Conservation (phyloP, 2,113 vertebrate species). For the Chunga burmeisteri region DNA sequence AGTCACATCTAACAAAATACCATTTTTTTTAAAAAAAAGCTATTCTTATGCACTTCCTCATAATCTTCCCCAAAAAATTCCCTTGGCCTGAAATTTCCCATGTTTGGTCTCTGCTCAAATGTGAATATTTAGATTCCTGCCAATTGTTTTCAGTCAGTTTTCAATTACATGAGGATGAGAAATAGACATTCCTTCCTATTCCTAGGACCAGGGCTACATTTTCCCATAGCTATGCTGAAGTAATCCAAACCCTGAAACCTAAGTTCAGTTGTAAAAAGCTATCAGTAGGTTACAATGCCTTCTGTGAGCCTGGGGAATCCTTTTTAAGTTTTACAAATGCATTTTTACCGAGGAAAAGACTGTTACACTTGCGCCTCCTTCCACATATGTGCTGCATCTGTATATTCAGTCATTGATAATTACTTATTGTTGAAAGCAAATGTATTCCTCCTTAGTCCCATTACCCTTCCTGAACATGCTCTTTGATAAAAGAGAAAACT, state of each 20-base stretch:
- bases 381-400: slow-evolving; percentile 29
- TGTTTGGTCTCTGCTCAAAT: slow-evolving; percentile 41
- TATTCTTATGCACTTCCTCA: background rate
- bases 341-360: background rate
- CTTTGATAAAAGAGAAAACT: slow-evolving; percentile 32
- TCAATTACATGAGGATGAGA: slow-evolving; percentile 49
- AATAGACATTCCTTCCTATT: slow-evolving; percentile 51
- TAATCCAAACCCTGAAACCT: background rate
- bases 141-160: slow-evolving; percentile 49
- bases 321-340: slow-evolving; percentile 25
- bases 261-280: slow-evolving; percentile 1
- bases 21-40: background rate
- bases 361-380: background rate
- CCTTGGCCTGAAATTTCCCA: slow-evolving; percentile 1
- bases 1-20: slow-evolving; percentile 19
- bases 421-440: slow-evolving; percentile 44
- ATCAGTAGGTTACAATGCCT: background rate
- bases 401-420: slow-evolving; percentile 1
- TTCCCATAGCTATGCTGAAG: slow-evolving; percentile 3
- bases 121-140: slow-evolving; percentile 27
- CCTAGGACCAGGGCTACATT: background rate
- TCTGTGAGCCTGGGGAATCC: background rate
- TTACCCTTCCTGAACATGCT: slow-evolving; percentile 9
- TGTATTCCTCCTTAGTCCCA: background rate
- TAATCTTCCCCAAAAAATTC: background rate